Evolutionary conservation across 2,888 invertebrate species (phyloP), one percentile per base, ranked within the genome.

Genomic region (Morinoia aosen): DNA sequence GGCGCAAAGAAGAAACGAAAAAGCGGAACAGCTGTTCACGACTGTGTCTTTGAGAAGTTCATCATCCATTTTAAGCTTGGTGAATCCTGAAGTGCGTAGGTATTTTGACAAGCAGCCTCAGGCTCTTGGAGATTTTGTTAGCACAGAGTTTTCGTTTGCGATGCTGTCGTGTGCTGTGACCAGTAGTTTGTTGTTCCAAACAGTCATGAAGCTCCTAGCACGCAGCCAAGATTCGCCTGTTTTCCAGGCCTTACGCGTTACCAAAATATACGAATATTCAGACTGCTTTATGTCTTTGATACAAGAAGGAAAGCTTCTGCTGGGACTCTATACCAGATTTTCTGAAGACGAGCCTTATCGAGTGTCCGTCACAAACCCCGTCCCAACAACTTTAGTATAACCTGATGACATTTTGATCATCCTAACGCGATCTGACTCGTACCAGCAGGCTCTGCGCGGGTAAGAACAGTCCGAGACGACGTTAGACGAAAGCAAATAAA

Each of bases 381-480:
- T 95, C 8, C 64, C 95, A 2, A 39, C 95, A 11, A 95, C 64
- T n/a, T n/a, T 64, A 25, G 64, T 95, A 19, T 25, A 48, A 40
- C 95, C 95, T 7, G 95, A 95, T 64, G 95, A 95, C 95, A n/a
- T 95, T 40, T 58, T 95, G n/a, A 95, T 95, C 16, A 25, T 39
- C 3, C 12, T 95, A 19, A 33, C 56, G 0, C 39, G 95, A n/a
- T 95, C 95, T 48, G 64, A 95, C 33, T 48, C 48, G 11, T 95
- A 95, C 64, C 25, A 64, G n/a, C 95, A 95, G 40, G 58, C 90
- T 11, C 16, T 16, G 40, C 48, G 76, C 2, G 33, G 16, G 16
- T 33, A 76, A 76, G 76, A 76, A 76, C 33, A 76, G 25, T 76
- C 25, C 76, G 76, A 33, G 19, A 76, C 19, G 76, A 16, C 25